Evolutionary conservation across 2,888 invertebrate genomes (phyloP).

Genomic region (Tubulanus polymorphus): DNA sequence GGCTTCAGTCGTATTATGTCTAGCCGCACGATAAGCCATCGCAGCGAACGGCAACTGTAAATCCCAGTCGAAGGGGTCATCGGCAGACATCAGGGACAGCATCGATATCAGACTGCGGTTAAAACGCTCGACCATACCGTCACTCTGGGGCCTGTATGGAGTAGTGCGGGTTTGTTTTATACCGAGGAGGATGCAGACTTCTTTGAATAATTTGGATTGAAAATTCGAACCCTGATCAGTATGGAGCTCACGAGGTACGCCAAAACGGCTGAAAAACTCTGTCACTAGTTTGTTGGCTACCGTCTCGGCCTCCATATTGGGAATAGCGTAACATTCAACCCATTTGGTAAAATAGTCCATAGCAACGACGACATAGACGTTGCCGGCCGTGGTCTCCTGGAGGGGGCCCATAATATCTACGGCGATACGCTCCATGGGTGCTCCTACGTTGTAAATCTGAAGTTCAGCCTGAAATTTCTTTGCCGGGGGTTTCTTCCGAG

Average conservation of each 20-base stretch:
- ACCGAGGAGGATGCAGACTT: conserved; percentile 18
- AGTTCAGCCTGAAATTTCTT: conserved; percentile 11
- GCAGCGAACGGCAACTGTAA: conserved; percentile 19
- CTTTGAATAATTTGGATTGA: conserved; percentile 19
- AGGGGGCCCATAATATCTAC: conserved; percentile 22
- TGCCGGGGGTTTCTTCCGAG: conserved; percentile 10
- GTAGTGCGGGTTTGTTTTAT: conserved; percentile 20
- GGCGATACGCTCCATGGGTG: conserved; percentile 14
- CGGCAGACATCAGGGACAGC: not conserved
- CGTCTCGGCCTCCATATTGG: conserved; percentile 19
- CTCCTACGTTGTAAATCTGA: conserved; percentile 15
- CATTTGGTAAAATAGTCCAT: conserved; percentile 22
- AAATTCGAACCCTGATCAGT: conserved; percentile 20
- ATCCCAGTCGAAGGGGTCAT: conserved; percentile 16
- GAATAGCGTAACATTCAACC: conserved; percentile 17
- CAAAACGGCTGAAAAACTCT: conserved; percentile 19
- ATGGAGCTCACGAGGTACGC: conserved; percentile 15
- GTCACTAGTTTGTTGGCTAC: conserved; percentile 16
- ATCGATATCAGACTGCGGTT: conserved; percentile 17
- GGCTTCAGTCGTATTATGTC: conserved; percentile 16
- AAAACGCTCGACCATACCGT: conserved; percentile 18
- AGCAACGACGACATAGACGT: conserved; percentile 19
- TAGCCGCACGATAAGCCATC: conserved; percentile 16
- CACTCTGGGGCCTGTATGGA: conserved; percentile 16
- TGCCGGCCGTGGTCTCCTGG: conserved; percentile 16